A percentile compares a stretch with the other conserved stretches of the same genome.
These are phyloP conservation scores for Alces alces DNA, from an alignment of 2,113 vertebrate genomes.

Conservation along the genomic window DNA sequence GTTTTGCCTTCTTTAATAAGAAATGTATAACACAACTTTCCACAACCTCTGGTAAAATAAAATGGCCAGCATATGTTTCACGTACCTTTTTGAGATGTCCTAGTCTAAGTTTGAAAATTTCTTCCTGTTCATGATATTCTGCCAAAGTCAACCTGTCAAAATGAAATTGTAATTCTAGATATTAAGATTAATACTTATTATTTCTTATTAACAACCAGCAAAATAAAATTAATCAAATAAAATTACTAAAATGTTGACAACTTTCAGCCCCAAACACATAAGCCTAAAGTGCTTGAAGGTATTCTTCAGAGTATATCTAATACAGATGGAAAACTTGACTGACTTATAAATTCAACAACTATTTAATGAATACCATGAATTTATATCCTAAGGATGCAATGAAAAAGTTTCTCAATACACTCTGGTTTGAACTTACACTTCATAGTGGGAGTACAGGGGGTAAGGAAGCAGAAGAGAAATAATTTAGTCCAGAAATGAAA, in stretches of 20 bases:
- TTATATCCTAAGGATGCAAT: background rate
- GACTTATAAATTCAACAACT: background rate
- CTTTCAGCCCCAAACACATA: background rate
- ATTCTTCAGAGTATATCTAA: constrained; percentile 10
- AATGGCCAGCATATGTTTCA: constrained; percentile 17
- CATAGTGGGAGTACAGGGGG: background rate
- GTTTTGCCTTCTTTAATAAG: constrained; percentile 9
- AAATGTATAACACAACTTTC: background rate
- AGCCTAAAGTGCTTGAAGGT: constrained; percentile 2
- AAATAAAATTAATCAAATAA: background rate
- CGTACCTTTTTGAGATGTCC: constrained; percentile 99
- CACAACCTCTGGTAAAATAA: background rate
- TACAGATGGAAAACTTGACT: background rate
- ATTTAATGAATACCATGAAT: background rate
- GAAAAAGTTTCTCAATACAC: constrained; percentile 1
- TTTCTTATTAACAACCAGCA: constrained; percentile 44
- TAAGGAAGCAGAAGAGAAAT: background rate
- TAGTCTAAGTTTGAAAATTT: constrained; percentile 99
- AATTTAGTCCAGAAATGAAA: background rate
- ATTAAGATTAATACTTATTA: constrained; percentile 52
- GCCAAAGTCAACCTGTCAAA: constrained; percentile 93
- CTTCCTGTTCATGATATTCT: constrained; percentile 99
- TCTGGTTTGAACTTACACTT: background rate
- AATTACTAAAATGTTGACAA: constrained; percentile 12
- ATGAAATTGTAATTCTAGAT: constrained; percentile 57